phyloP scores from a whole-genome alignment of 1,140 invertebrate species.

The Musca domestica region DNA sequence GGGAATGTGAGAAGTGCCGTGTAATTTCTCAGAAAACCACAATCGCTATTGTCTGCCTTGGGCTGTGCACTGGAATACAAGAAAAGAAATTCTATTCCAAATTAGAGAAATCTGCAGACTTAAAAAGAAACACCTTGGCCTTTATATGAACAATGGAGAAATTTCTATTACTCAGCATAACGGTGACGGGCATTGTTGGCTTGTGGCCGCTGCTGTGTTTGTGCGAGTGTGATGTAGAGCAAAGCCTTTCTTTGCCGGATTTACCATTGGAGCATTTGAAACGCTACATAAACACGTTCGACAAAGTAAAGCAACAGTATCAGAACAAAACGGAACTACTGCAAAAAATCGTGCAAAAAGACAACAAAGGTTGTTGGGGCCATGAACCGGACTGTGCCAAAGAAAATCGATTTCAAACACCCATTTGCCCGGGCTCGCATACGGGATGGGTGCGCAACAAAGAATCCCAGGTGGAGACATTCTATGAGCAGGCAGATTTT shows the following conservation, averaged over 20 bases:
- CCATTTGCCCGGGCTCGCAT: conserved; percentile 76
- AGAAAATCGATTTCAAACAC: conserved; percentile 68
- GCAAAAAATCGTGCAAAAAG: conserved; percentile 31
- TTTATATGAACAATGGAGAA: conserved; percentile 13
- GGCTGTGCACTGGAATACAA: background rate
- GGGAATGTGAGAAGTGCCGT: too few relatives aligned
- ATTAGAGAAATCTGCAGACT: background rate
- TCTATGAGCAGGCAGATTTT: conserved; percentile 93
- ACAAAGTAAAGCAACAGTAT: conserved; percentile 63
- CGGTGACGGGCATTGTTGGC: background rate
- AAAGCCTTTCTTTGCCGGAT: conserved; percentile 50
- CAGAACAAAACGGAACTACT: conserved; percentile 54
- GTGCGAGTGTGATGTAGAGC: background rate
- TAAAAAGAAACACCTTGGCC: background rate
- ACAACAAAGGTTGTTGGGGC: conserved; percentile 72
- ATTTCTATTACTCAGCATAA: conserved; percentile 2
- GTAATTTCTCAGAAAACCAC: too few relatives aligned
- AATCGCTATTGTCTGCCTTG: too few relatives aligned
- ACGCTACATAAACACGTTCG: conserved; percentile 76
- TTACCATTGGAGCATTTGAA: conserved; percentile 73
- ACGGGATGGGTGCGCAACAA: conserved; percentile 83
- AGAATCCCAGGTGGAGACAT: conserved; percentile 76
- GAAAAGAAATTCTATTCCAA: conserved; percentile 11
- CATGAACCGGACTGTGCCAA: conserved; percentile 75
- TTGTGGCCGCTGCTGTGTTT: background rate